Evolutionary conservation across 53 echinoderm and acorn worm species (phyloP).

Genomic region (Paracentrotus lividus): DNA sequence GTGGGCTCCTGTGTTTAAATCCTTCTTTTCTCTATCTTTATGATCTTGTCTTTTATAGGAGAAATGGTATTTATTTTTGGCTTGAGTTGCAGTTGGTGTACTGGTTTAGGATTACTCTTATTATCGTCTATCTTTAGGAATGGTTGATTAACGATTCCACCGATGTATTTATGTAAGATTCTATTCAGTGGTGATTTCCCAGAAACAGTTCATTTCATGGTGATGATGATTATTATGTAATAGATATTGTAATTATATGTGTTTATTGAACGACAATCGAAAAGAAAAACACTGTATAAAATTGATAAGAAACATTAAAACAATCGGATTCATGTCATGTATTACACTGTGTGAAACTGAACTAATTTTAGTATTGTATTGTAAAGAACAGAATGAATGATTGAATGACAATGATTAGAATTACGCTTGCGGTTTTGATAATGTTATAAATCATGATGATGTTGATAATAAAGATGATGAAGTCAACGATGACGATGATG

Average conservation of each 20-base stretch:
- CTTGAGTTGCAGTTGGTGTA: conserved; percentile 16
- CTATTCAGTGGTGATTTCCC: not conserved
- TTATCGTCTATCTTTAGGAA: not conserved
- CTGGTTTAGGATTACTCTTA: conserved; percentile 19
- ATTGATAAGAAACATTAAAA: conserved; percentile 29
- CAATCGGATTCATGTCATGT: conserved; percentile 16
- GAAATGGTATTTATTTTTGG: not conserved
- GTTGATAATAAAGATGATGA: not conserved
- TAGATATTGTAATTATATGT: conserved; percentile 54
- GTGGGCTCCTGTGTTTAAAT: conserved; percentile 23
- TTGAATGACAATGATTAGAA: not conserved
- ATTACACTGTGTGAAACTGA: not conserved
- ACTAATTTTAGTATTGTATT: not conserved
- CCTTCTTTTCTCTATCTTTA: not conserved
- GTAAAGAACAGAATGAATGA: not conserved
- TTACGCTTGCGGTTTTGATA: not conserved
- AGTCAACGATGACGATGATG: not conserved
- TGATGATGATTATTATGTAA: conserved; percentile 39
- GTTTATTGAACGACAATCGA: conserved; percentile 42
- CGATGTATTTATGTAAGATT: not conserved
- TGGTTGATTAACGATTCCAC: conserved; percentile 1
- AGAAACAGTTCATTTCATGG: conserved; percentile 16
- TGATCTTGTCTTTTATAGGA: not conserved
- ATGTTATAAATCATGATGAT: not conserved
- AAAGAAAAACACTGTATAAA: conserved; percentile 47